These are phyloP conservation scores for Chionodraco myersi DNA, from an alignment of 2,113 vertebrate genomes.

Conservation along the genomic window DNA sequence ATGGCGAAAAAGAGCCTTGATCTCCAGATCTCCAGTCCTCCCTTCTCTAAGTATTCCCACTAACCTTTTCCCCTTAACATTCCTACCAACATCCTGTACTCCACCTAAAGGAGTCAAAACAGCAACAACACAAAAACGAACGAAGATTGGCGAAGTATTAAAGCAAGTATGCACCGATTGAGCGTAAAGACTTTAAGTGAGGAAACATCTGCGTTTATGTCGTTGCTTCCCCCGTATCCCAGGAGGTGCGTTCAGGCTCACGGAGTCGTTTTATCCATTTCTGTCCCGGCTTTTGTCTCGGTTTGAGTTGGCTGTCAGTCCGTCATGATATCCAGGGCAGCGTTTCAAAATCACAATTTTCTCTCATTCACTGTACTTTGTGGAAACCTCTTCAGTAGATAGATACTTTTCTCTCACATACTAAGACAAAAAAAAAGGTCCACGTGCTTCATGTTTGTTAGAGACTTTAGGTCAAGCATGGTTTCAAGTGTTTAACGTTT, in stretches of 20 bases:
- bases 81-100: slow-evolving; percentile 58
- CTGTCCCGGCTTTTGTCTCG: slow-evolving; percentile 53
- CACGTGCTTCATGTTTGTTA: slow-evolving; percentile 62
- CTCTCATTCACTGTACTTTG: slow-evolving; percentile 64
- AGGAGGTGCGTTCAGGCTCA: slow-evolving; percentile 55
- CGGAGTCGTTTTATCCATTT: slow-evolving; percentile 41
- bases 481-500: slow-evolving; percentile 64
- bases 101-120: slow-evolving; percentile 51
- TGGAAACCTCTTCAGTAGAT: slow-evolving; percentile 64
- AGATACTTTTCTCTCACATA: slow-evolving; percentile 51
- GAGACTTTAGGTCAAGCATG: slow-evolving; percentile 65
- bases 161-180: slow-evolving; percentile 37
- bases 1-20: slow-evolving; percentile 43
- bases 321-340: slow-evolving; percentile 41
- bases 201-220: slow-evolving; percentile 44
- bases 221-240: slow-evolving; percentile 38
- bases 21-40: not conserved
- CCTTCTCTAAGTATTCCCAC: slow-evolving; percentile 31
- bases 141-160: slow-evolving; percentile 14
- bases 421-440: slow-evolving; percentile 40
- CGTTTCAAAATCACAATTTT: slow-evolving; percentile 51
- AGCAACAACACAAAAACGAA: slow-evolving; percentile 45
- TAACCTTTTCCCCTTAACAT: slow-evolving; percentile 65
- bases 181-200: slow-evolving; percentile 38
- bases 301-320: slow-evolving; percentile 71